Percentiles rank a stretch among this genome's conserved stretches.
Evolutionary conservation across 1,140 invertebrate species (phyloP).

Genomic region (Bombus confusus): DNA sequence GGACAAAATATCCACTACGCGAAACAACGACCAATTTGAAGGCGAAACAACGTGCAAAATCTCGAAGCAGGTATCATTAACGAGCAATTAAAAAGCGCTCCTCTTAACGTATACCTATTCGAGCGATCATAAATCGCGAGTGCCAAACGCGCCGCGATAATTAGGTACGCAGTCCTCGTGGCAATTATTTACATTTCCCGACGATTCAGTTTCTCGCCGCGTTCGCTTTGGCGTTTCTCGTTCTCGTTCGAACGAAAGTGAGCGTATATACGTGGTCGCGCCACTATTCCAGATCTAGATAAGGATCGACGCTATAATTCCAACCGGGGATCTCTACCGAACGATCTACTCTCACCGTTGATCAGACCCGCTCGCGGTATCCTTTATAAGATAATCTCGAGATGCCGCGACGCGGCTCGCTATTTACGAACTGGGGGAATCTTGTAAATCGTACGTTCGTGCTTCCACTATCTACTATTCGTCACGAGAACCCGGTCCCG

Average conservation of each 20-base stretch:
- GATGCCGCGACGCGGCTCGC: slow-evolving; percentile 10
- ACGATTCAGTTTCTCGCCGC: slow-evolving; percentile 33
- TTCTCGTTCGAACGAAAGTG: slow-evolving; percentile 47
- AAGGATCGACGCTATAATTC: slow-evolving; percentile 63
- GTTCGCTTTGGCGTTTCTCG: not conserved
- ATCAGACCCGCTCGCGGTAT: slow-evolving; percentile 45
- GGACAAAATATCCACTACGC: too few species aligned
- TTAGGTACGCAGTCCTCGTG: slow-evolving; percentile 35
- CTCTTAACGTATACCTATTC: not conserved
- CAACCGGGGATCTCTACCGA: slow-evolving; percentile 43
- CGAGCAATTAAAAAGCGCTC: slow-evolving; percentile 21
- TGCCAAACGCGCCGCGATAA: slow-evolving; percentile 43
- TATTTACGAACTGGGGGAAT: slow-evolving; percentile 53
- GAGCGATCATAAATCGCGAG: slow-evolving; percentile 18
- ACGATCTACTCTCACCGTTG: slow-evolving; percentile 56
- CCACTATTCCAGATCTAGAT: slow-evolving; percentile 47
- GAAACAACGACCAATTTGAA: not conserved
- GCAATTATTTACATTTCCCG: slow-evolving; percentile 53
- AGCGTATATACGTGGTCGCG: slow-evolving; percentile 39
- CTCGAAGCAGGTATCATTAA: slow-evolving; percentile 14
- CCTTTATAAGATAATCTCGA: slow-evolving; percentile 57
- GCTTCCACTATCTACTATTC: slow-evolving; percentile 44
- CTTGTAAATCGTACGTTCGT: slow-evolving; percentile 49
- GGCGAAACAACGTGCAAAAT: not conserved
- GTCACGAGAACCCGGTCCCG: slow-evolving; percentile 29